Base-by-base conservation (phyloP, 2,113 vertebrate genomes). In the Calypte anna region DNA sequence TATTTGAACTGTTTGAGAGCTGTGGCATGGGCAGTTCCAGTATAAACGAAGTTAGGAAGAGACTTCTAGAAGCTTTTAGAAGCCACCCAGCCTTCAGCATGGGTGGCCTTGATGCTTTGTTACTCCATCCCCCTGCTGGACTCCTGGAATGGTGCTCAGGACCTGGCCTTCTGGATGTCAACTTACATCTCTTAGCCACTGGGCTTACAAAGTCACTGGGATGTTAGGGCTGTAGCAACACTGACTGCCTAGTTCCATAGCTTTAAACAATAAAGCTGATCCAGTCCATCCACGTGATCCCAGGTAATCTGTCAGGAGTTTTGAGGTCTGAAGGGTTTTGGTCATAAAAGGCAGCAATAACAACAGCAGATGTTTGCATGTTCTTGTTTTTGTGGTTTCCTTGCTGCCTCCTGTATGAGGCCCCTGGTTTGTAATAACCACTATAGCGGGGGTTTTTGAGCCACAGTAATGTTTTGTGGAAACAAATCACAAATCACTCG, bases 401-500 rank as follows among this genome's bases (percentile, higher is more conserved):
- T 90, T 54, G n/a, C 50, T 55, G 62, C 53, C 22, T 92, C 40
- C 20, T 0, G 0, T 66, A 33, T 50, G 86, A 16, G 5, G 58
- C 81, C 70, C 69, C 77, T 62, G 30, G 40, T 87, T 90, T 94
- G 88, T 79, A 88, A 90, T 90, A 91, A 91, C 88, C 64, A 88
- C 88, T 91, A 5, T 50, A 93, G 94, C 4, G n/a, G 36, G 80
- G 90, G 90, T 72, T 95, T 94, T 64, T 64, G 81, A 93, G 81
- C 66, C 62, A 59, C 11, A 2, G 57, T 70, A 59, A 89, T 91
- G 72, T 93, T 95, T 93, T 63, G 76, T 75, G 66, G 86, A 97
- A 96, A 96, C 95, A 96, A 97, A 97, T 96, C 91, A 96, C 95
- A 96, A 97, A 97, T 96, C 91, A 96, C 93, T 94, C 94, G 91